Evolutionary conservation across 1,140 invertebrate genomes (phyloP), one percentile per base, ranked within the genome.

Genomic region (Gonioctena quinquepunctata): DNA sequence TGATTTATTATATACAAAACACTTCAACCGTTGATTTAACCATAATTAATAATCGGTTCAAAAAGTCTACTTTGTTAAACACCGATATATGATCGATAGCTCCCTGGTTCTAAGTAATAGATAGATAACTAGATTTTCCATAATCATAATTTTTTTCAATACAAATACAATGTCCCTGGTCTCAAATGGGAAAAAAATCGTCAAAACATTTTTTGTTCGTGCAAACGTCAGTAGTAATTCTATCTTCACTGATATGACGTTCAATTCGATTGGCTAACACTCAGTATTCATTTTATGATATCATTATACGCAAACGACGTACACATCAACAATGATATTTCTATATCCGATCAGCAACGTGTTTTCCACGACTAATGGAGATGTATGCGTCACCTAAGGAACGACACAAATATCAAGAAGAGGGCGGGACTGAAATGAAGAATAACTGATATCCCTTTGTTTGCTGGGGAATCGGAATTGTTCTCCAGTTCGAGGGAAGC

Each of bases 401-500:
- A 64, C 18, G 64, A n/a, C 66, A 72, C 28, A 62, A 69, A 54
- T 67, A 61, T 65, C 65, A 71, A 59, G 48, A 63, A 68, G 49
- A 71, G 26, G 23, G 5, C 19, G 54, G 68, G 66, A 42, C 49
- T 56, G 25, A 69, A 69, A 69, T 72, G 61, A 66, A 72, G 50
- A 63, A 57, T 67, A 63, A 49, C 28, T 28, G 57, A 22, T 18
- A 49, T 21, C 33, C 27, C 33, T 42, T 54, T 52, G 61, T 63
- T 61, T 21, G 48, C n/a, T n/a, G 21, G 18, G 2, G 70, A 61
- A 42, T 60, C 57, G 26, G 73, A 72, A 48, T 72, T 57, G 26
- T 74, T 77, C 33, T 77, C 76, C 68, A 76, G 54, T 73, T 77
- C 76, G 16, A 77, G 70, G 28, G 76, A 71, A 33, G 74, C 76